Percentiles rank a stretch among this genome's conserved stretches.
Evolutionary conservation across 2,113 vertebrate species (phyloP).

Genomic region (Mystacornis crossleyi): DNA sequence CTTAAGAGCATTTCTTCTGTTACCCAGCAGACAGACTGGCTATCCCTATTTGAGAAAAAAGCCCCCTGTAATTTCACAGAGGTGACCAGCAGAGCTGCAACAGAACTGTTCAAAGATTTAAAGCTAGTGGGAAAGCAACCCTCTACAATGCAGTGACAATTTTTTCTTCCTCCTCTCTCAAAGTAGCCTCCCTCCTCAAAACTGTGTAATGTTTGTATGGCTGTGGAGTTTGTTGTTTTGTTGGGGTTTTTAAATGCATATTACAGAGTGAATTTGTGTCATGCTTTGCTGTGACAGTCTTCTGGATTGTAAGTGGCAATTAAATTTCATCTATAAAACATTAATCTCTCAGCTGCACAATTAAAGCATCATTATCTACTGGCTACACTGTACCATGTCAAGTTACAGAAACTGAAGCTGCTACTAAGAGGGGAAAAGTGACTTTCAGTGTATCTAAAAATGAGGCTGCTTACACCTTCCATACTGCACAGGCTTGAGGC

Average conservation of each 20-base stretch:
- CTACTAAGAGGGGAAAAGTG: background rate
- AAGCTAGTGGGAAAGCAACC: background rate
- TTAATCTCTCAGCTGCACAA: background rate
- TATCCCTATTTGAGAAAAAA: background rate
- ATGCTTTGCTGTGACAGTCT: background rate
- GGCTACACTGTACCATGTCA: background rate
- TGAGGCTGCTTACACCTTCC: background rate
- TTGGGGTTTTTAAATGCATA: background rate
- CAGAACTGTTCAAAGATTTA: background rate
- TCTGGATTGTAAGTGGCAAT: background rate
- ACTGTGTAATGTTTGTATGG: background rate
- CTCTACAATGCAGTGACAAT: background rate
- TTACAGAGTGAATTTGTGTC: background rate
- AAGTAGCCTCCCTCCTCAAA: background rate
- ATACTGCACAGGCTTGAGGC: background rate
- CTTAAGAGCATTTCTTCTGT: background rate
- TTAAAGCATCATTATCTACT: accelerated
- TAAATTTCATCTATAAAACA: background rate
- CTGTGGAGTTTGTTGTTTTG: background rate
- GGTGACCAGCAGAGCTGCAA: background rate
- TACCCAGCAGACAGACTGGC: background rate
- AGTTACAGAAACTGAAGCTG: background rate
- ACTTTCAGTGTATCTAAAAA: background rate
- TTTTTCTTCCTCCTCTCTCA: background rate
- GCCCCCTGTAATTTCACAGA: background rate